Base-by-base conservation (phyloP, 2,888 invertebrate genomes). In the Psylliodes chrysocephalus region DNA sequence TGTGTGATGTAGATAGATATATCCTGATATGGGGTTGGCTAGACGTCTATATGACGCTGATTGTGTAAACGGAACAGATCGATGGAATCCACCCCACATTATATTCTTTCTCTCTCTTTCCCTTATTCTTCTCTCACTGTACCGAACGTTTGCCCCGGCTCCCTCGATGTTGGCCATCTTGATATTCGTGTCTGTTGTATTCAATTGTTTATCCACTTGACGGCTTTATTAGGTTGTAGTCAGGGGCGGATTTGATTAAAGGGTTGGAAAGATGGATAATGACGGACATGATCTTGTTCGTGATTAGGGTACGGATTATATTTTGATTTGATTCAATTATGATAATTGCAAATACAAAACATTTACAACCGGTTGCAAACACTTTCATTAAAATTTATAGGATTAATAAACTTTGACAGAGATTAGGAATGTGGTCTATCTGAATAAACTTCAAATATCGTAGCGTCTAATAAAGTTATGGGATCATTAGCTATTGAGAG, bases 41-140 rank as follows among this genome's bases (percentile, higher is more conserved):
- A 80, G 81, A 81, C 81, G 81, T 81, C 80, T 81, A 79, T 79
- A 79, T 75, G 79, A 76, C 79, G 74, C 72, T 74, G 75, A 75
- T 76, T 74, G 75, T 76, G 73, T 73, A 71, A 74, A 75, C 73
- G 73, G 73, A 67, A 73, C 73, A 78, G 78, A 80, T 80, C 80
- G 79, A 81, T 80, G 77, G 70, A 70, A 72, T 69, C 71, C 73
- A 71, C 73, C 75, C 76, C 66, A 62, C 63, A 30, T 61, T 60
- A 28, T 53, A 42, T 49, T 63, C 60, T 54, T 68, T 69, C 65
- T 63, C 69, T 64, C 70, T 71, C 67, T 69, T 71, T 59, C 56
- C 54, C 65, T 44, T 46, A 59, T 55, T 69, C 69, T 71, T 68
- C 68, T 70, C 64, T 47, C 62, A 44, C 62, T 62, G 66, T 62